These are phyloP conservation scores for Siderastrea radians DNA, from an alignment of 92 coral and sea anemone genomes.

Conservation along the genomic window DNA sequence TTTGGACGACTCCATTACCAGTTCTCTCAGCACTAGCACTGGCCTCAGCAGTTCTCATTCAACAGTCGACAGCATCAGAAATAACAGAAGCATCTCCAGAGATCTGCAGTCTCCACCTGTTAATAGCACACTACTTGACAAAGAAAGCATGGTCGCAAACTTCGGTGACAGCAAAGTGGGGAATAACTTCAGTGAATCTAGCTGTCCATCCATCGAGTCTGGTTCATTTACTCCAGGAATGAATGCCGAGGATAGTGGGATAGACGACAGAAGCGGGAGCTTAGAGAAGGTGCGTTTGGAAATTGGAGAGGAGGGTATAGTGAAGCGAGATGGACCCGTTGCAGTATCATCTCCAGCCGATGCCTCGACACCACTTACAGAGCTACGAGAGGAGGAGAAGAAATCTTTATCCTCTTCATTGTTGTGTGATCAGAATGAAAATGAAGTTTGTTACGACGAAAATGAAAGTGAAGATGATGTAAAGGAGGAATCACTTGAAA, in stretches of 20 bases:
- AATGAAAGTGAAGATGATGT: background rate
- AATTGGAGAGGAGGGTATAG: conserved; percentile 4
- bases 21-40: conserved; percentile 46
- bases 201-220: conserved; percentile 21
- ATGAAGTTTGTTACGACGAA: conserved; percentile 4
- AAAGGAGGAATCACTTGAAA: background rate
- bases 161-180: conserved; percentile 45
- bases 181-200: conserved; percentile 19
- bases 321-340: background rate
- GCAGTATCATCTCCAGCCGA: conserved; percentile 24
- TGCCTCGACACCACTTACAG: background rate
- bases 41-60: conserved; percentile 50
- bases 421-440: background rate
- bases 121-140: conserved; percentile 25
- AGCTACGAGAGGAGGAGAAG: background rate
- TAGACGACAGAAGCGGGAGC: conserved; percentile 59
- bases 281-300: conserved; percentile 48
- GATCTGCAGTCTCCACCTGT: conserved; percentile 11
- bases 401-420: background rate
- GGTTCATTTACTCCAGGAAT: conserved; percentile 12
- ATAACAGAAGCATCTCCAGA: background rate
- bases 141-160: conserved; percentile 53
- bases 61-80: conserved; percentile 25
- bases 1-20: conserved; percentile 22
- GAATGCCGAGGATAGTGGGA: conserved; percentile 72